These are phyloP conservation scores for Monochamus saltuarius DNA, from an alignment of 1,140 invertebrate genomes.

Conservation along the genomic window DNA sequence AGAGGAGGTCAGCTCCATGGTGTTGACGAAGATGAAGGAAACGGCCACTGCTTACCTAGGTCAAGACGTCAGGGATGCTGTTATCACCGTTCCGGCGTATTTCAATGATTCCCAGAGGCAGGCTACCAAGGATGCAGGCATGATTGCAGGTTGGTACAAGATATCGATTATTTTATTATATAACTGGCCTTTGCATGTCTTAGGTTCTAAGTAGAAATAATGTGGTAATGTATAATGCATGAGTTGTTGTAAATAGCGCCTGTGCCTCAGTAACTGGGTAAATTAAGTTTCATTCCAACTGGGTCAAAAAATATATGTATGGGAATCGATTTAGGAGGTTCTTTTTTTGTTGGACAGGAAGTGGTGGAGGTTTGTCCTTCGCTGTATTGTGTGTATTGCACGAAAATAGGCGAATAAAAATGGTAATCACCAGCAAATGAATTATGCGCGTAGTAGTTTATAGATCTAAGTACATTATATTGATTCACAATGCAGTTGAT, in stretches of 20 bases:
- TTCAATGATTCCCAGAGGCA: constrained; percentile 72
- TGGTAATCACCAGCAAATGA: not conserved
- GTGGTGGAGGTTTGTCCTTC: not conserved
- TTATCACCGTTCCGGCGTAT: constrained; percentile 65
- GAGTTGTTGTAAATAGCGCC: not conserved
- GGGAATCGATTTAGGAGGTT: not conserved
- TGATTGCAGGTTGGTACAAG: constrained; percentile 56
- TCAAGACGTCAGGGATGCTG: constrained; percentile 52
- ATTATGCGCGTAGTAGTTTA: not conserved
- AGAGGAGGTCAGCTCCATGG: constrained; percentile 74
- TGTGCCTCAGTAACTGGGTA: too few relatives aligned
- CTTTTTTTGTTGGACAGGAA: constrained; percentile 3
- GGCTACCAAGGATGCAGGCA: constrained; percentile 69
- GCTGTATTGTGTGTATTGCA: not conserved
- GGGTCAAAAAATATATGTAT: not conserved
- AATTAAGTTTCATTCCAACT: not conserved
- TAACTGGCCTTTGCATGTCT: not conserved
- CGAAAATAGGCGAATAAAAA: not conserved
- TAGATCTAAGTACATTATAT: too few relatives aligned
- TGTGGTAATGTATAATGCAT: not conserved
- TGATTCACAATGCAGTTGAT: too few relatives aligned
- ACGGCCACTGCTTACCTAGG: constrained; percentile 59
- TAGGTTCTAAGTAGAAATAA: not conserved
- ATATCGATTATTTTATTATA: constrained; percentile 14
- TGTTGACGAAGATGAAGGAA: constrained; percentile 64